Conservation (phyloP, 2,888 invertebrate species). For the Eristalis pertinax region DNA sequence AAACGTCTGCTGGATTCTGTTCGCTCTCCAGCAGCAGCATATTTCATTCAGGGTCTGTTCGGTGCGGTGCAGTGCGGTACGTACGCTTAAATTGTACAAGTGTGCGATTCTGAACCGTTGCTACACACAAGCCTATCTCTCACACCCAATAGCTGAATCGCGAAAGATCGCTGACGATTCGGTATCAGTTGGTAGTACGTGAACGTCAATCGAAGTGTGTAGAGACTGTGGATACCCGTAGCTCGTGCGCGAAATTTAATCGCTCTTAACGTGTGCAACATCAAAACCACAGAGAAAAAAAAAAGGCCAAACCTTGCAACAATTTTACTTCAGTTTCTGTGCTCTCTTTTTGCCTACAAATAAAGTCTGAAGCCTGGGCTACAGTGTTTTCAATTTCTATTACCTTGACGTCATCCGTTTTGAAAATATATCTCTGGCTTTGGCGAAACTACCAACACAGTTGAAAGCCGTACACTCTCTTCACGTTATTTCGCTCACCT, state of each 20-base stretch:
- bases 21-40: constrained; percentile 15
- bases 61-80: constrained; percentile 18
- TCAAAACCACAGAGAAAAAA: background rate
- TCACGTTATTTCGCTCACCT: background rate
- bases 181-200: constrained; percentile 75
- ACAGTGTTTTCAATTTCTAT: constrained; percentile 55
- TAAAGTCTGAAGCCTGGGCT: background rate
- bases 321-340: background rate
- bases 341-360: background rate
- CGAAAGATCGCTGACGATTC: constrained; percentile 59
- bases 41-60: background rate
- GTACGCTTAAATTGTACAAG: background rate
- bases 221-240: constrained; percentile 56
- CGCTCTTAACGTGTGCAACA: constrained; percentile 14
- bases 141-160: constrained; percentile 52
- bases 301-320: background rate
- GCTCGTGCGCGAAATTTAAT: constrained; percentile 58
- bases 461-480: constrained; percentile 28
- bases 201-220: constrained; percentile 77
- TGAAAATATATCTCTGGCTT: constrained; percentile 32
- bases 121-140: constrained; percentile 41
- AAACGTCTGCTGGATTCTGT: constrained; percentile 10
- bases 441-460: constrained; percentile 32
- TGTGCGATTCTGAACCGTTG: constrained; percentile 23
- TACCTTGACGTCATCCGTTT: constrained; percentile 78